Evolutionary conservation across 2,888 invertebrate genomes (phyloP), one percentile per base, ranked within the genome.

Genomic region (Acleris emargana): DNA sequence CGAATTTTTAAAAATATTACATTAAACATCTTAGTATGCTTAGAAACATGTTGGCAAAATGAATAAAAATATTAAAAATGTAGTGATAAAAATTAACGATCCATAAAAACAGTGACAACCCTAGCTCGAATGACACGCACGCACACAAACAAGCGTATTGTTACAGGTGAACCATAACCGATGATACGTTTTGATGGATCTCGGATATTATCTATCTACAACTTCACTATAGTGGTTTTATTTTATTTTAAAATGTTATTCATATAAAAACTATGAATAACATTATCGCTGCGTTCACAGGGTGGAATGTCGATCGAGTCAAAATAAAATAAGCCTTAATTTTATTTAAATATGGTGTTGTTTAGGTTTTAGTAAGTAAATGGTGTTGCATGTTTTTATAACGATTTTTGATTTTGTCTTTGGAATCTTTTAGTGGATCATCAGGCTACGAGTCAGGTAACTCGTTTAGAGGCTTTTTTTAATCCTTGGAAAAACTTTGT

Each of bases 101-200:
- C 38, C 13, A 1, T 13, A 45, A 45, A 42, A n/a, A 45, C 45
- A 17, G 42, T 66, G 64, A 11, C 61, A 61, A 57, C 66, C 66
- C 66, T 66, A 47, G n/a, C 11, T 6, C 32, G 11, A 57, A 66
- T 55, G 28, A 60, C 50, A 62, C 62, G n/a, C 43, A 28, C 64
- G n/a, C 64, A 61, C 61, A 66, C 63, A 51, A 51, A 52, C 28
- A 11, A 13, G 1, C 50, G 16, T 53, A 60, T 64, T 66, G 66
- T 66, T 57, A 54, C 49, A 49, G 64, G 59, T 64, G 64, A 64
- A 64, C 64, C 64, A 60, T 66, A 64, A 60, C 67, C 54, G 58
- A 63, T n/a, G 45, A 57, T 60, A 57, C 64, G 51, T 59, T 51
- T 51, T 68, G 67, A 68, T 58, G 67, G 58, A 67, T 50, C 58